Evolutionary conservation across 1,140 invertebrate species (phyloP), one percentile per base, ranked within the genome.

Genomic region (Proales similis): DNA sequence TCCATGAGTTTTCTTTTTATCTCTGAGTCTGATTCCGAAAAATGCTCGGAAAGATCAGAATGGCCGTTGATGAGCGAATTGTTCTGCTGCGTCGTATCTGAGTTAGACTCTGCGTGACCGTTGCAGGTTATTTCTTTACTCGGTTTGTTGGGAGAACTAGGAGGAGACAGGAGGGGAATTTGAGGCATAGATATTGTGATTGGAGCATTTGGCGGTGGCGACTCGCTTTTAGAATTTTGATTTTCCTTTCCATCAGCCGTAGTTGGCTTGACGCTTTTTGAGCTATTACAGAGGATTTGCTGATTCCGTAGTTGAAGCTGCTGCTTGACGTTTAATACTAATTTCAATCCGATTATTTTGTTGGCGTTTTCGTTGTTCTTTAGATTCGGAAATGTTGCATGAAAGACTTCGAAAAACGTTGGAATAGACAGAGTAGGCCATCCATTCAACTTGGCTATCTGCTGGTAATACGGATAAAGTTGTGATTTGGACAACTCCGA

Each of bases 401-500:
- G 39, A 24, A 49, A 42, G 30, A 57, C 32, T 57, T 57, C 51
- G 12, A 57, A 57, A 26, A 57, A 57, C 27, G 38, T 39, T 17
- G 51, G 51, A 6, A 57, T 57, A 27, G 51, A 42, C 9, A 57
- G 36, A 27, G 45, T 30, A 26, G 33, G 33, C 51, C 51, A 57
- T 42, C 45, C 45, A 27, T 57, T 57, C 7, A 30, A 57, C 20
- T 57, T 57, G 7, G 51, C 39, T 26, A 57, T 57, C 45, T 57
- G 51, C 20, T 57, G 51, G 29, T 57, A 57, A 57, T 57, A 57
- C 11, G 51, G 51, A 42, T 57, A 57, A 12, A 57, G 24, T 42
- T 57, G 51, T 9, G 51, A 42, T 57, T 57, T 57, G 9, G 51
- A 57, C 2, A 57, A 24, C 45, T 57, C 51, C 30, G 51, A 57